A percentile compares a stretch with the other conserved stretches of the same genome.
phyloP scores from a whole-genome alignment of 1,140 invertebrate genomes.

The Heliconius hermathena region DNA sequence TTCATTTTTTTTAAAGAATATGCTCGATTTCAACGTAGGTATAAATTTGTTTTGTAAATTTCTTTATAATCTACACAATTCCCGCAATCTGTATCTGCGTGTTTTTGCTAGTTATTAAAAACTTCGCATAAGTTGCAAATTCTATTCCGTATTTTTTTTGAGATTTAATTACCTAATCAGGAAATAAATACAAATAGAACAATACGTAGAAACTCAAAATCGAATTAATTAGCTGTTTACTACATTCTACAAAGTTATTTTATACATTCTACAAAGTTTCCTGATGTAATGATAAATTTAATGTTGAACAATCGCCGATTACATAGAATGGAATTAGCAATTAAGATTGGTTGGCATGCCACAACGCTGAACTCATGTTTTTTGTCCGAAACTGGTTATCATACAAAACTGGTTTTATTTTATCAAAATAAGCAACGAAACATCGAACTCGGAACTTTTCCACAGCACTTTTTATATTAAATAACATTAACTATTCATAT shows the following conservation, averaged over 20 bases:
- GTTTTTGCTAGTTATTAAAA: background rate
- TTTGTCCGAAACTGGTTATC: background rate
- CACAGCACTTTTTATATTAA: background rate
- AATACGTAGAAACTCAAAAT: background rate
- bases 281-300: background rate
- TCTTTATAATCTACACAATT: too few relatives aligned
- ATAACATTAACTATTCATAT: background rate
- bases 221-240: background rate
- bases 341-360: slow-evolving; percentile 1
- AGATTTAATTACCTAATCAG: background rate
- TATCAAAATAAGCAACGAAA: background rate
- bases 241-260: background rate
- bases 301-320: background rate
- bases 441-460: slow-evolving; percentile 12
- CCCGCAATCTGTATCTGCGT: too few relatives aligned
- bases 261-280: background rate
- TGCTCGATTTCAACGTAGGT: too few relatives aligned
- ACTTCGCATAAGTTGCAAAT: background rate
- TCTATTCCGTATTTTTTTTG: background rate
- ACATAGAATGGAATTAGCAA: background rate
- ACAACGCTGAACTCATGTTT: background rate
- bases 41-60: too few relatives aligned
- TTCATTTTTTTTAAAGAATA: too few relatives aligned
- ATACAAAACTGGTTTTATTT: background rate
- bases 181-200: background rate